Conservation (phyloP, 2,797 vertebrate genomes). For the Lacerta bilineata region DNA sequence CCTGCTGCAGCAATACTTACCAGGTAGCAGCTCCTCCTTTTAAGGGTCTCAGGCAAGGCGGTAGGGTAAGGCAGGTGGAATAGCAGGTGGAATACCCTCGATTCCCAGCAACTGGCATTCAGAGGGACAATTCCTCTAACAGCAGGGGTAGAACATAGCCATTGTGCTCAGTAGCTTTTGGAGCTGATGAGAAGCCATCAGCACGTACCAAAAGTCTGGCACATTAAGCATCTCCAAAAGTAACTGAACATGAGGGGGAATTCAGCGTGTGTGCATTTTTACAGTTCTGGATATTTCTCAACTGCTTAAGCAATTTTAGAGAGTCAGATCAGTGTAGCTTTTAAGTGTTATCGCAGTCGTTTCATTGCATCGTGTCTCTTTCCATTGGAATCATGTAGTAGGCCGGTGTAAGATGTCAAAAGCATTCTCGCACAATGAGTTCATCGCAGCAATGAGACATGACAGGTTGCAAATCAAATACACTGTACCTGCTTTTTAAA, state of each 20-base stretch:
- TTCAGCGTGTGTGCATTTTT: neutral
- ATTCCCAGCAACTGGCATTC: no score
- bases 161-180: no score
- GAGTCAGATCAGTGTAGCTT: slow-evolving; percentile 38
- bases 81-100: no score
- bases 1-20: no score
- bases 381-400: slow-evolving; percentile 60
- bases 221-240: neutral
- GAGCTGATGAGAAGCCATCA: neutral
- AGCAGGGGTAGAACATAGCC: no score
- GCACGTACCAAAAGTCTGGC: neutral
- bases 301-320: slow-evolving; percentile 19
- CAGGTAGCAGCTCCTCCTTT: no score
- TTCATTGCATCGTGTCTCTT: slow-evolving; percentile 58
- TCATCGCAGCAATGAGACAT: slow-evolving; percentile 38
- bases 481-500: slow-evolving; percentile 49
- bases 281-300: slow-evolving; percentile 22
- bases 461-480: slow-evolving; percentile 65
- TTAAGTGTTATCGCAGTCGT: slow-evolving; percentile 45
- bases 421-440: slow-evolving; percentile 56
- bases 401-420: slow-evolving; percentile 64
- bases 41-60: no score
- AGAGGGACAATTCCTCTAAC: no score
- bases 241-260: neutral
- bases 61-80: no score